A percentile compares a stretch with the other conserved stretches of the same genome.
phyloP scores from a whole-genome alignment of 2,113 vertebrate species.

The Takifugu flavidus region DNA sequence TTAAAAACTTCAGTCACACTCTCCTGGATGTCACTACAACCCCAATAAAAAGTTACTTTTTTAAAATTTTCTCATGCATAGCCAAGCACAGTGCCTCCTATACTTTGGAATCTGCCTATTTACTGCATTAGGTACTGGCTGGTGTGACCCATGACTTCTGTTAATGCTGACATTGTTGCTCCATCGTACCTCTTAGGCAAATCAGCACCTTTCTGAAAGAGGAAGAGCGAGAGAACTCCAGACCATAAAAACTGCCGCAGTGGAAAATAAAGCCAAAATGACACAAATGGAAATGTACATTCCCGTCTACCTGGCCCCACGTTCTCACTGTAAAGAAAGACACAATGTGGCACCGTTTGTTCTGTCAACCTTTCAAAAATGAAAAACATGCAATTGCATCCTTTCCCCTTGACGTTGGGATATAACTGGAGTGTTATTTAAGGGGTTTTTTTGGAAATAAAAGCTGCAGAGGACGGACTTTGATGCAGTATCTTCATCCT shows the following conservation, averaged over 20 bases:
- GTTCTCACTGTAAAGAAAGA: slow-evolving; percentile 31
- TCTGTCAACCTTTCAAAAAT: slow-evolving; percentile 21
- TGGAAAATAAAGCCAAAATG: slow-evolving; percentile 56
- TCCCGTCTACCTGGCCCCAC: slow-evolving; percentile 48
- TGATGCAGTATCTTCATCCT: slow-evolving; percentile 34
- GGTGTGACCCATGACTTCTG: slow-evolving; percentile 27
- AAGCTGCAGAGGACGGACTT: slow-evolving; percentile 36
- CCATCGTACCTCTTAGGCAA: slow-evolving; percentile 59
- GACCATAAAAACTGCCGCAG: slow-evolving; percentile 45
- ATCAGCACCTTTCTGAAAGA: slow-evolving; percentile 57
- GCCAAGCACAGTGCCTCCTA: slow-evolving; percentile 65
- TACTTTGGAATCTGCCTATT: slow-evolving; percentile 38
- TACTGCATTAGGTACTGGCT: slow-evolving; percentile 43
- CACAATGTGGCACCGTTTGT: slow-evolving; percentile 32
- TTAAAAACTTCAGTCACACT: slow-evolving; percentile 44
- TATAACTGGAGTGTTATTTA: slow-evolving; percentile 14
- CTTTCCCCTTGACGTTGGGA: slow-evolving; percentile 42
- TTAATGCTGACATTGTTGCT: slow-evolving; percentile 31
- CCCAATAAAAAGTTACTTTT: slow-evolving; percentile 49
- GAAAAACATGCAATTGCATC: slow-evolving; percentile 51
- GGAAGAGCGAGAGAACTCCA: slow-evolving; percentile 22
- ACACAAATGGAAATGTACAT: slow-evolving; percentile 55
- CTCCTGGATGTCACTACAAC: slow-evolving; percentile 17
- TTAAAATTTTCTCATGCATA: slow-evolving; percentile 73
- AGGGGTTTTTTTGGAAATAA: slow-evolving; percentile 14